Evolutionary conservation across 2,888 invertebrate species (phyloP), one percentile per base, ranked within the genome.

Genomic region (Acronicta leporina): DNA sequence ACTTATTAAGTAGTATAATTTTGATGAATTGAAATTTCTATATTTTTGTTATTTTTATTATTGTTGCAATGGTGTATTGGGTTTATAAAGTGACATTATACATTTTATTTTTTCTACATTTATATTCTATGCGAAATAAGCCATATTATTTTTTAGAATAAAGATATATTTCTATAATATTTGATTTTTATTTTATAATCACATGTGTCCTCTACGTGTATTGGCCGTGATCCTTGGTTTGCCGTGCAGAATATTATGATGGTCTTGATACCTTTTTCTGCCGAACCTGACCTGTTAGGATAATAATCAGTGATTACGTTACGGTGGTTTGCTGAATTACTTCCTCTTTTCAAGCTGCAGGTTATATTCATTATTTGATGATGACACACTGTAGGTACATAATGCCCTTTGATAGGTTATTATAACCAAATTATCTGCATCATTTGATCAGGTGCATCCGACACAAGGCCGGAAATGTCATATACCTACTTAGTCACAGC

Each of bases 1-100:
- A 93, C 93, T 10, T 93, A 86, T 80, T 93, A 80, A n/a, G 30
- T 35, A 9, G 16, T 38, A 9, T 42, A 53, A 52, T n/a, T 57
- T 27, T 30, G 40, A 30, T 59, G 10, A 57, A 62, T 68, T 52
- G 25, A 68, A 64, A 70, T 68, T 66, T 52, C 46, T 68, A 69
- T 68, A 68, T 68, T 68, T 63, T 68, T 71, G 67, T 74, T 75
- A 49, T 66, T 63, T 57, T 66, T 73, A 68, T 60, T 67, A 70
- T 73, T 68, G 60, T 69, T 74, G 63, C 25, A 60, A 68, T 54
- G 74, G 79, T 74, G 56, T 67, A 57, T 72, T 80, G 78, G 73
- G 38, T 13, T 7, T 70, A 71, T 68, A 65, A 67, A 74, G 62
- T 69, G 62, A 72, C 44, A 73, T 62, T 63, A 58, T 41, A 71